Base-by-base conservation (phyloP, 2,888 invertebrate species). In the Spilosoma lubricipeda region DNA sequence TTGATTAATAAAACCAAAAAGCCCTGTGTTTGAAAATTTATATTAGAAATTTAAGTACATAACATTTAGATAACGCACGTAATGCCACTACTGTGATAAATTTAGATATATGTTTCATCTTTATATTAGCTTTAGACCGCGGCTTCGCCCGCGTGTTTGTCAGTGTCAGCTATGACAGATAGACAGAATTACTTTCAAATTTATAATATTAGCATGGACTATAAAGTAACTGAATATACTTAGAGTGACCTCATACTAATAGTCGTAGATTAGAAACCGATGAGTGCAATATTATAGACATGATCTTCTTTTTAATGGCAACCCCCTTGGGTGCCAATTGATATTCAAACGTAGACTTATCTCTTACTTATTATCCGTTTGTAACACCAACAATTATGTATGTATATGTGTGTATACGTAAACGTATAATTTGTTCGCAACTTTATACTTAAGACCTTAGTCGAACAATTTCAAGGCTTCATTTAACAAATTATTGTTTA, bases 391-490 rank as follows among this genome's bases (percentile, higher is more conserved):
- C 76, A 77, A 81, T 78, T 71, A 82, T 72, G 45, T 70, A 82
- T 72, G 52, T 70, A 72, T 67, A 66, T 56, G 39, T 66, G 71
- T 65, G 72, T 77, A 73, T 63, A 70, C 76, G 67, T 76, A 76
- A 72, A 70, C 73, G 36, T 83, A 77, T 85, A 66, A 84, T 82
- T 79, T 84, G 72, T 71, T 70, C 13, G 67, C 59, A 73, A 80
- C 56, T 52, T 71, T 78, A 76, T 70, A 77, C 75, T 71, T 75
- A 80, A 82, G 80, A 79, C 85, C 85, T 85, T 84, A 75, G 56
- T 71, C 70, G 71, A 82, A 84, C 77, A 73, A 33, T 63, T 71
- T 67, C 74, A 84, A 85, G 79, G 79, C 56, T 63, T 70, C 74
- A 79, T 82, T 78, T 78, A 80, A 72, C 18, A 74, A 74, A 56